Base-by-base conservation (phyloP, 2,888 invertebrate species). In the Busseola fusca region DNA sequence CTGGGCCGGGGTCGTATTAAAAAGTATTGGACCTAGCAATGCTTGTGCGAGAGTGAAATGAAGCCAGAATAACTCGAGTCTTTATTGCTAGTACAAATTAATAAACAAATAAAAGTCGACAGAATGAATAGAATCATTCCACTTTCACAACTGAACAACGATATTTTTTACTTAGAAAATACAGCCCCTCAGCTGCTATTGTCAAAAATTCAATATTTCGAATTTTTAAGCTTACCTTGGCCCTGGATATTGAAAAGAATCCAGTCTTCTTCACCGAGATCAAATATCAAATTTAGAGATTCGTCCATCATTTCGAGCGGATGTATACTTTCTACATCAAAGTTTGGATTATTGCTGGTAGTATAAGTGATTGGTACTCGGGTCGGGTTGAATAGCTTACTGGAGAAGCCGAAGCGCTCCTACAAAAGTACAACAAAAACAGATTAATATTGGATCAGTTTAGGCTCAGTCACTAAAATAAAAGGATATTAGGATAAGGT, bases 321-420 rank as follows among this genome's bases (percentile, higher is more conserved):
- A 14, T 87, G 78, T n/a, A 95, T 87, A 2, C 90, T 84, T 0
- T 80, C 30, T 1, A 25, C 52, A 9, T 42, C 71, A 66, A 95
- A 96, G 76, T 96, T 82, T 0, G 86, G 89, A 10, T 91, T 89
- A 0, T 80, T 77, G 40, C 93, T 93, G 0, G 93, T 93, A 0
- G 96, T 93, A 84, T 91, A 96, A 0, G 96, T 96, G 42, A 97
- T 88, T 0, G 97, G 97, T 40, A 96, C 88, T 68, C 84, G 25
- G 50, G 81, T 92, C 2, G 72, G 72, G 0, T 79, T 45, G 21
- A 82, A 80, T 0, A 21, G 25, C 12, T 67, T 64, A 5, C 14
- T 30, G 3, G 66, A 58, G 21, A 85, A 85, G 16, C 79, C 73
- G 10, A 85, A 85, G 54, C 68, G 78, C 10, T 82, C 81, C 85